Evolutionary conservation across 2,797 vertebrate species (phyloP), one percentile per base, ranked within the genome.

Genomic region (Scleropages formosus): DNA sequence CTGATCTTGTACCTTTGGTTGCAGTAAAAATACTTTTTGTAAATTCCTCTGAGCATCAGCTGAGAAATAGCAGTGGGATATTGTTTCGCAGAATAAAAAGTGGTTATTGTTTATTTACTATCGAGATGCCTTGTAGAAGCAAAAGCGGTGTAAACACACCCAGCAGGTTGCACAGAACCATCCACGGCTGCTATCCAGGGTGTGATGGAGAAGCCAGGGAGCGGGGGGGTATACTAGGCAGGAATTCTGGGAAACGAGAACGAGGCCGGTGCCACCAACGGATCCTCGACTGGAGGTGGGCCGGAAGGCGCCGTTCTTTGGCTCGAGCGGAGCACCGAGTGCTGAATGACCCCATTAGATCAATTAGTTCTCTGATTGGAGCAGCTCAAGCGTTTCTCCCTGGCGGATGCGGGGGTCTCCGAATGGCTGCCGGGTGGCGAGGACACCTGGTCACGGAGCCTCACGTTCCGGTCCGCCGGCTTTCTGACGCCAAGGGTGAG

Each of bases 331-430:
- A 70, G 12, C 13, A 22, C 68, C 47, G 70, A 70, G 68, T 27
- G 24, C 26, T 49, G 70, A 70, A 70, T 53, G 47, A 70, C 49
- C 68, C 49, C 70, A 53, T 70, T 70, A 70, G 56, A 70, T 53
- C 49, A 70, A 56, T 70, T 70, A 70, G 22, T 11, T 51, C 46
- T 69, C 47, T 70, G 46, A 47, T 68, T 51, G 68, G 67, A 70
- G 47, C 53, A 70, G 49, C 24, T 70, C 47, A 22, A 68, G 44
- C 68, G 68, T n/a, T 0, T 2, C n/a, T 46, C 20, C 20, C 12
- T 47, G 26, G 16, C 20, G 39, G 44, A 47, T 12, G 47, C n/a
- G 16, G 66, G 51, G 20, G 24, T 39, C 65, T 22, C 44, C 44
- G 18, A 20, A 8, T 10, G 26, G 16, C 24, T 16, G 63, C 62